Percentiles rank a stretch among this genome's conserved stretches.
phyloP scores from a whole-genome alignment of 1,140 invertebrate genomes.

The Sweltsa coloradensis region DNA sequence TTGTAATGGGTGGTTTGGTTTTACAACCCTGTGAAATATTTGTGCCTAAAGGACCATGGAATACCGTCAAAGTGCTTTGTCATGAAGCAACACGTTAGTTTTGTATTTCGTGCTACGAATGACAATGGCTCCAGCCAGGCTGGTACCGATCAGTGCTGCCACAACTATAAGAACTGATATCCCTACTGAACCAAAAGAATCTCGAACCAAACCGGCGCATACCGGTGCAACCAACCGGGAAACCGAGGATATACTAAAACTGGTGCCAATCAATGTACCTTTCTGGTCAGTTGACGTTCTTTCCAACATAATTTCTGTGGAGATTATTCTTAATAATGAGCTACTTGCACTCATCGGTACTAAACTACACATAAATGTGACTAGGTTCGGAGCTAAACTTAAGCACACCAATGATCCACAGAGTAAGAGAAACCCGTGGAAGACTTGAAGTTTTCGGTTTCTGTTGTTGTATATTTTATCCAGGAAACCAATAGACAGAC shows the following conservation, averaged over 20 bases:
- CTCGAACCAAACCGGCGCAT: constrained; percentile 33
- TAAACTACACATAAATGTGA: constrained; percentile 33
- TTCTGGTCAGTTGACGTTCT: constrained; percentile 33
- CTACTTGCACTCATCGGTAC: constrained; percentile 36
- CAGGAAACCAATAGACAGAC: constrained; percentile 36
- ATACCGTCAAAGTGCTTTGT: too few relatives aligned
- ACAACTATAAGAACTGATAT: background rate
- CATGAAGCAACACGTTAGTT: too few relatives aligned
- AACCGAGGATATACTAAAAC: constrained; percentile 39
- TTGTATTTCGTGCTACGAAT: background rate
- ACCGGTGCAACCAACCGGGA: constrained; percentile 37
- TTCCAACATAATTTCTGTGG: constrained; percentile 39
- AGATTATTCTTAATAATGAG: constrained; percentile 36
- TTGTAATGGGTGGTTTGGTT: too few relatives aligned
- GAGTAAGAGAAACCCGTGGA: constrained; percentile 35
- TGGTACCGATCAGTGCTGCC: background rate
- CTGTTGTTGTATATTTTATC: constrained; percentile 34
- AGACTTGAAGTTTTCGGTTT: constrained; percentile 32
- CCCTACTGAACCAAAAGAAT: constrained; percentile 26
- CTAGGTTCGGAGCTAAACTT: constrained; percentile 30
- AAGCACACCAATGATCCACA: constrained; percentile 32
- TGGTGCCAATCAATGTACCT: constrained; percentile 39
- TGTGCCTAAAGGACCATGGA: too few relatives aligned
- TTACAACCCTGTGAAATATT: too few relatives aligned
- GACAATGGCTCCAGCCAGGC: background rate